Evolutionary conservation across 2,797 vertebrate genomes (phyloP), one percentile per base, ranked within the genome.

Genomic region (Aphelocoma californica): DNA sequence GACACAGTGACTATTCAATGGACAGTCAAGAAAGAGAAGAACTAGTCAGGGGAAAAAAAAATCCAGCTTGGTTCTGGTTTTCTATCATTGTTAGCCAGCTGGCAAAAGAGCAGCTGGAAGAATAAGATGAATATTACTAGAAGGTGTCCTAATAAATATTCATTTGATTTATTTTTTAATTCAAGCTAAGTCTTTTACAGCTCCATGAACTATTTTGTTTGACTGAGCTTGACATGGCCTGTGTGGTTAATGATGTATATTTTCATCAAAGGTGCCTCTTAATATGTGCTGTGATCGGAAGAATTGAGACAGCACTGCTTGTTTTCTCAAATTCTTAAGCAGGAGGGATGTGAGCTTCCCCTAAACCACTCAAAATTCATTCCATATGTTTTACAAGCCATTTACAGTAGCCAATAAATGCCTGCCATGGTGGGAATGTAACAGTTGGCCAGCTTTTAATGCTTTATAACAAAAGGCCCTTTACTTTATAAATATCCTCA

Each of bases 141-240:
- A 82, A 80, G 38, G 32, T 57, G 29, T 71, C 87, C 64, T 85
- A 67, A 89, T 70, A 91, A 89, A 66, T 74, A 94, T 65, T 88
- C 42, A 62, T 93, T 87, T 92, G 70, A 79, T 91, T 89, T 87
- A 42, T 79, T 91, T 94, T 90, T 93, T 67, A 91, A 80, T 80
- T 86, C 69, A 57, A 67, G 67, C 29, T 73, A 47, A 61, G 24
- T 36, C 26, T 81, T 91, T 64, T 67, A 69, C 44, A 71, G 48
- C 14, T 62, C 24, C 56, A 80, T 57, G 29, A 82, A 31, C 45
- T 54, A 44, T 57, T 90, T 94, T 84, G 72, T 78, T 90, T 92
- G 80, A 88, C 57, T 80, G 85, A 66, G 58, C 81, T 66, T 78
- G 72, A 70, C 77, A 71, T 16, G 34, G 66, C 29, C 77, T 56